A percentile compares a stretch with the other conserved stretches of the same genome.
Conservation (phyloP, 2,113 vertebrate species). For the Emydocephalus ijimae region DNA sequence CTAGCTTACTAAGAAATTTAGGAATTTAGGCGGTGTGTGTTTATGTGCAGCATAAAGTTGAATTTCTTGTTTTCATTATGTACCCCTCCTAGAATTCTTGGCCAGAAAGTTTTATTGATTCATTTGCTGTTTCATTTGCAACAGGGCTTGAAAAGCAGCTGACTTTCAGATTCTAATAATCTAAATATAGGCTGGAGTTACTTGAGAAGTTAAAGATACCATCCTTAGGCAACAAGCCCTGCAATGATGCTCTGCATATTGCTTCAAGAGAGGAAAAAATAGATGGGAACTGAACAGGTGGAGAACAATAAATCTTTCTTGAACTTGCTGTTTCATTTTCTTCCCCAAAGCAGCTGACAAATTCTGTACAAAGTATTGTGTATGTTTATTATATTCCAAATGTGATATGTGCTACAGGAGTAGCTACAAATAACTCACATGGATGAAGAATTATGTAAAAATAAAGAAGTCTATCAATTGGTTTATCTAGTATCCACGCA, state of each 20-base stretch:
- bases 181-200: background rate
- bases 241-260: constrained; percentile 6
- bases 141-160: background rate
- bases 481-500: background rate
- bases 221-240: constrained; percentile 11
- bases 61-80: background rate
- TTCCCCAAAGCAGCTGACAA: background rate
- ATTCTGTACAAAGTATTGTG: background rate
- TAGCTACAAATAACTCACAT: background rate
- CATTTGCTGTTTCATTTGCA: background rate
- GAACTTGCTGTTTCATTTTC: background rate
- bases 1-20: background rate
- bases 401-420: background rate
- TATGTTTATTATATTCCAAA: background rate
- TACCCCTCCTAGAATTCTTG: constrained; percentile 8
- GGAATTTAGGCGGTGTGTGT: background rate
- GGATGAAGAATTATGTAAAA: background rate
- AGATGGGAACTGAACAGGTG: background rate
- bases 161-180: background rate
- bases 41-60: background rate
- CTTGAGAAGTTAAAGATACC: background rate
- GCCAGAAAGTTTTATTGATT: background rate
- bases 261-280: background rate
- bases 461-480: background rate
- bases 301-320: background rate